phyloP scores from a whole-genome alignment of 2,113 vertebrate species.

The Notothenia coriiceps region DNA sequence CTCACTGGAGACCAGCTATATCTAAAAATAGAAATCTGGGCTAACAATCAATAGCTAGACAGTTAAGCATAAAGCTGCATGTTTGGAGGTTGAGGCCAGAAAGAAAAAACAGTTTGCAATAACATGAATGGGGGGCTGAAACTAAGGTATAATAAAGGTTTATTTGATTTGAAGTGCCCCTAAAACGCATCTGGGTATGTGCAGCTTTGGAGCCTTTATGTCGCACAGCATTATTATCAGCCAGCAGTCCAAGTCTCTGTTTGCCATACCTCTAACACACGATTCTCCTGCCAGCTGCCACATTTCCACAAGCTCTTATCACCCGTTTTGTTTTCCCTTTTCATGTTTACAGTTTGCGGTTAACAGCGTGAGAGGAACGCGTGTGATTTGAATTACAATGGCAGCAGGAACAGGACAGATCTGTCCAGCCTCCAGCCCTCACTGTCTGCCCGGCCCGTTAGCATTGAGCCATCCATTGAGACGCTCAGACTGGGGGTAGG shows the following conservation, averaged over 20 bases:
- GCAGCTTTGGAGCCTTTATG: slow-evolving; percentile 58
- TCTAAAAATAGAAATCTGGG: slow-evolving; percentile 74
- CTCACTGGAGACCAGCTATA: slow-evolving; percentile 56
- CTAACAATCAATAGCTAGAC: slow-evolving; percentile 70
- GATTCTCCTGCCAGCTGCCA: slow-evolving; percentile 60
- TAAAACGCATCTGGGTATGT: slow-evolving; percentile 56
- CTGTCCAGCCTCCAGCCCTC: slow-evolving; percentile 39
- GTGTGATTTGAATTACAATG: slow-evolving; percentile 81
- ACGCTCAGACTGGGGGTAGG: slow-evolving; percentile 67
- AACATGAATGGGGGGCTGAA: slow-evolving; percentile 36
- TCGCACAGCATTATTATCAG: slow-evolving; percentile 9
- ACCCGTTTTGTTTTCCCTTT: background rate
- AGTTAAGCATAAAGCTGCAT: slow-evolving; percentile 46
- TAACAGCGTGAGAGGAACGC: slow-evolving; percentile 7
- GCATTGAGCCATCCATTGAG: slow-evolving; percentile 59
- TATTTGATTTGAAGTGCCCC: slow-evolving; percentile 26
- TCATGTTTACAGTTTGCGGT: slow-evolving; percentile 28
- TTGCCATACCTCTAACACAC: slow-evolving; percentile 8
- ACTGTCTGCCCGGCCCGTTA: slow-evolving; percentile 61
- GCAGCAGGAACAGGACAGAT: slow-evolving; percentile 57
- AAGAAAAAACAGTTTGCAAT: background rate
- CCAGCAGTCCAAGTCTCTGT: slow-evolving; percentile 31
- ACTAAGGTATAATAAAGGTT: slow-evolving; percentile 42
- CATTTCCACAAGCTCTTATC: slow-evolving; percentile 35
- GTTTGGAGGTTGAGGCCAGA: background rate